phyloP scores from a whole-genome alignment of 1,140 invertebrate genomes.

The Lysiphlebus fabarum region DNA sequence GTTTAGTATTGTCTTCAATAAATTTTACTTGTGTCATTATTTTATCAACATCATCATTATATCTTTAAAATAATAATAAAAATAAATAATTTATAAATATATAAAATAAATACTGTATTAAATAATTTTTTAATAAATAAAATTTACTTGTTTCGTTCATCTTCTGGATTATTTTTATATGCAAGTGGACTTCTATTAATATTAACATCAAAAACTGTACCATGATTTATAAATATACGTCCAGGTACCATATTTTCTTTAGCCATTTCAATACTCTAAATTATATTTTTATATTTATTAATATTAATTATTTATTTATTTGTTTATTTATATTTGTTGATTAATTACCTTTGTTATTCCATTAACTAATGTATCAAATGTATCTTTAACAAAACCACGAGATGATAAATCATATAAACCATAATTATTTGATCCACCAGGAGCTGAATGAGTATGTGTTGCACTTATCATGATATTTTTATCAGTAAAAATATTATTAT shows the following conservation, averaged over 20 bases:
- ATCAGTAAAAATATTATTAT: slow-evolving; percentile 68
- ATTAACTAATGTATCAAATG: slow-evolving; percentile 70
- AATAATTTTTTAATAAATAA: not conserved
- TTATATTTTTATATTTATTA: slow-evolving; percentile 30
- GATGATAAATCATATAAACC: slow-evolving; percentile 82
- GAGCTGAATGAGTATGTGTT: slow-evolving; percentile 84
- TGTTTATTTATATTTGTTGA: not conserved
- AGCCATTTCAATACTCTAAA: slow-evolving; percentile 76
- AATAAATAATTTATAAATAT: not conserved
- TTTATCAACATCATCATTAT: slow-evolving; percentile 81
- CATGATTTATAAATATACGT: slow-evolving; percentile 65
- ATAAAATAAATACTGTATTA: not conserved
- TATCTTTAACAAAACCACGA: slow-evolving; percentile 78
- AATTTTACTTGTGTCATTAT: slow-evolving; percentile 78
- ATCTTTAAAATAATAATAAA: slow-evolving; percentile 57
- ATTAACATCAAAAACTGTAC: slow-evolving; percentile 73
- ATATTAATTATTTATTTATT: too few relatives aligned
- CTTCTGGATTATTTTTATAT: slow-evolving; percentile 78
- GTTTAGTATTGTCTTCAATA: slow-evolving; percentile 54
- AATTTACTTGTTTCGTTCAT: slow-evolving; percentile 73
- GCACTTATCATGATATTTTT: slow-evolving; percentile 83
- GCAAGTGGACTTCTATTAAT: slow-evolving; percentile 88
- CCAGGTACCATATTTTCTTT: slow-evolving; percentile 69
- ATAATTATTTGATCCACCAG: slow-evolving; percentile 84
- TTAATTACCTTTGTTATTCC: slow-evolving; percentile 69